A percentile compares a stretch with the other conserved stretches of the same genome.
These are phyloP conservation scores for Anser brachyrhynchus DNA, from an alignment of 2,113 vertebrate genomes.

Conservation along the genomic window DNA sequence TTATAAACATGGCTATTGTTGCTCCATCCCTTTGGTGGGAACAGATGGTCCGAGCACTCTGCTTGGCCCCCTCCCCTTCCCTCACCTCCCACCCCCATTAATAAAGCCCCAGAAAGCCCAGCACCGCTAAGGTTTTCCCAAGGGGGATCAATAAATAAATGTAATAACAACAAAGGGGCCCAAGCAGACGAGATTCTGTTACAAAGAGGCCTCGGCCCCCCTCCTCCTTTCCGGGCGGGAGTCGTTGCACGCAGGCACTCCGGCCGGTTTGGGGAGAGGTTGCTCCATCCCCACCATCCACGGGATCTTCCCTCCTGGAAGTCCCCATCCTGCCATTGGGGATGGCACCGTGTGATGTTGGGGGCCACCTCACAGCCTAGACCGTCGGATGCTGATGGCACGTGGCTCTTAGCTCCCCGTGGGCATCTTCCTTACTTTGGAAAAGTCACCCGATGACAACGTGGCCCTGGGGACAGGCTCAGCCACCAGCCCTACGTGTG, in stretches of 20 bases:
- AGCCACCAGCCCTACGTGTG: neutral
- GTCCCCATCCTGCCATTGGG: no score
- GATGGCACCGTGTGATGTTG: neutral
- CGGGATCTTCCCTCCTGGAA: neutral
- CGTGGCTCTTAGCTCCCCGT: rapidly evolving
- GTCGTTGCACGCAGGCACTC: neutral
- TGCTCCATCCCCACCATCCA: neutral
- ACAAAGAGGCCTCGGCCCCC: conserved; percentile 51
- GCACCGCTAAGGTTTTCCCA: conserved; percentile 41
- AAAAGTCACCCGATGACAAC: neutral
- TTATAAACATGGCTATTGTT: conserved; percentile 67
- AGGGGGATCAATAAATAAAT: conserved; percentile 63
- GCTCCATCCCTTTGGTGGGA: conserved; percentile 55
- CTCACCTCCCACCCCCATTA: conserved; percentile 2
- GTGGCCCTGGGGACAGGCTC: neutral
- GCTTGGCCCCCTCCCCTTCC: neutral
- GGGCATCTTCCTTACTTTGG: neutral
- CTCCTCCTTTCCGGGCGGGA: conserved; percentile 32
- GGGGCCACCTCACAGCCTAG: neutral
- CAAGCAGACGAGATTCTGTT: conserved; percentile 60
- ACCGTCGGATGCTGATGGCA: no score
- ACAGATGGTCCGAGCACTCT: conserved; percentile 31
- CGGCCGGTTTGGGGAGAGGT: neutral
- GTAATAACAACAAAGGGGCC: conserved; percentile 70
- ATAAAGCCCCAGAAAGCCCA: conserved; percentile 38